These are phyloP conservation scores for Amphilophus citrinellus DNA, from an alignment of 2,113 vertebrate genomes.

Conservation along the genomic window DNA sequence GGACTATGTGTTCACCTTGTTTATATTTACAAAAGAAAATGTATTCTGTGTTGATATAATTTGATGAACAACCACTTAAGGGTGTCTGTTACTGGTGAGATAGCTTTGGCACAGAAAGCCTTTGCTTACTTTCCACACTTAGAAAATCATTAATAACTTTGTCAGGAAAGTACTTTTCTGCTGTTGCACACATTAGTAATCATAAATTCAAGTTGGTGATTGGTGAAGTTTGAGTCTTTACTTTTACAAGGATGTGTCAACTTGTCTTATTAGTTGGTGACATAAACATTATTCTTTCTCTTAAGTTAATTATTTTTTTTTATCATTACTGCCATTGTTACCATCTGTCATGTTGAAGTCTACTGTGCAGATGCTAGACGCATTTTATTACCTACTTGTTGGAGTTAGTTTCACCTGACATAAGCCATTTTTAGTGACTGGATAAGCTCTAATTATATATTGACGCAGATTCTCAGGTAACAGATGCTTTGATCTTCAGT, in stretches of 20 bases:
- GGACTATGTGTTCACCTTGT: constrained; percentile 51
- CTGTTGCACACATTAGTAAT: constrained; percentile 12
- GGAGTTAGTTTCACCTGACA: constrained; percentile 15
- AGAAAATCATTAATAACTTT: constrained; percentile 48
- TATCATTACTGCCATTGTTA: constrained; percentile 6
- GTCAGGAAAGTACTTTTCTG: constrained; percentile 36
- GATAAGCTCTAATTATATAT: constrained; percentile 35
- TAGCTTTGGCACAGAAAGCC: constrained; percentile 45
- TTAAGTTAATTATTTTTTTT: neutral
- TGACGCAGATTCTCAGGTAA: constrained; percentile 12
- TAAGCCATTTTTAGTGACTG: constrained; percentile 20
- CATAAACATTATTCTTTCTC: constrained; percentile 16
- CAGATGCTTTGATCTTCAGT: constrained; percentile 37
- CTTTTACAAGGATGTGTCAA: constrained; percentile 18
- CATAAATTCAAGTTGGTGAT: constrained; percentile 11
- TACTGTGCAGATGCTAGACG: neutral
- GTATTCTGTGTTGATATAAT: constrained; percentile 26
- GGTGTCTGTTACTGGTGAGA: constrained; percentile 17
- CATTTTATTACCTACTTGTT: constrained; percentile 2
- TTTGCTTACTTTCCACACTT: constrained; percentile 27
- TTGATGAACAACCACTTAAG: constrained; percentile 69
- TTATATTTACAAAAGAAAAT: constrained; percentile 45
- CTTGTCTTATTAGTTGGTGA: neutral
- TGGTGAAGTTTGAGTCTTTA: constrained; percentile 4
- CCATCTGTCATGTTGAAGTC: neutral